Percentiles rank a stretch among this genome's conserved stretches.
Conservation (phyloP, 2,113 vertebrate genomes). For the Plecotus auritus region DNA sequence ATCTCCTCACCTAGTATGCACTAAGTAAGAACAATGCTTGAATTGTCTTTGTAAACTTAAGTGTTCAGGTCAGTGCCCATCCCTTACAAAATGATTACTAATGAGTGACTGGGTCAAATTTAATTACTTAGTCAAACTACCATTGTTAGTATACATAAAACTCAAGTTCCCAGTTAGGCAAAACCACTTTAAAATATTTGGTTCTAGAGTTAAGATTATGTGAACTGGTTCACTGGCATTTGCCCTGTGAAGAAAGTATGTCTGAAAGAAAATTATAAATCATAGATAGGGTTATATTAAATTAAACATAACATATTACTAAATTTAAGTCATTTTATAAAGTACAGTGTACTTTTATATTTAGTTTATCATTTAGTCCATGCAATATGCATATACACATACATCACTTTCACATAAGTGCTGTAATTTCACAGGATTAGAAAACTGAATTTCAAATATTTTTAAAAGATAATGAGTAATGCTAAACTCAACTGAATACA, state of each 20-base stretch:
- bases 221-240: background rate
- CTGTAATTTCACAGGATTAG: background rate
- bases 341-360: background rate
- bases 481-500: background rate
- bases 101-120: background rate
- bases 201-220: background rate
- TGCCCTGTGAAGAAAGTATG: background rate
- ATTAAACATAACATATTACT: background rate
- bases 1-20: background rate
- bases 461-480: background rate
- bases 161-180: background rate
- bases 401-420: background rate
- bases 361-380: background rate
- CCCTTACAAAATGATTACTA: background rate
- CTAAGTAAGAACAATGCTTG: background rate
- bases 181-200: background rate
- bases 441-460: background rate
- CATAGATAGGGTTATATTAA: background rate
- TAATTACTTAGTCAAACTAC: background rate
- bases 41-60: background rate
- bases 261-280: background rate
- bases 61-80: background rate
- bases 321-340: background rate
- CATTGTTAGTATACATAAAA: background rate
- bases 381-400: background rate